Conservation (phyloP, 2,797 vertebrate genomes). For the Leptodactylus fallax region DNA sequence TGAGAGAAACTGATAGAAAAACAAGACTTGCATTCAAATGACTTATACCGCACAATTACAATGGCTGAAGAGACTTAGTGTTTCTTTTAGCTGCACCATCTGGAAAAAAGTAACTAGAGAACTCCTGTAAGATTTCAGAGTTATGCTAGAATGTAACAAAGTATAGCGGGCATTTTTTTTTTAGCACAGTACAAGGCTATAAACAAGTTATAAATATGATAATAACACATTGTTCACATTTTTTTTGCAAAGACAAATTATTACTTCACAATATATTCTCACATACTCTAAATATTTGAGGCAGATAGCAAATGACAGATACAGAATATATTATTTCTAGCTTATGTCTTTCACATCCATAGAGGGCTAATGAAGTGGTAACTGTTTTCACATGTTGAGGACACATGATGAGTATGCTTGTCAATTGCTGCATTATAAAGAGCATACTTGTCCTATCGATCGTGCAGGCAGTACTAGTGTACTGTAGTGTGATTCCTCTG, state of each 20-base stretch:
- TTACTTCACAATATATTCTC: background rate
- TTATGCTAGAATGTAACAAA: slow-evolving; percentile 32
- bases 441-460: background rate
- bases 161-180: background rate
- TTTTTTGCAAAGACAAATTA: too few species aligned
- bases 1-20: slow-evolving; percentile 61
- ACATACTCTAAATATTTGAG: background rate
- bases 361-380: background rate
- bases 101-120: slow-evolving; percentile 27
- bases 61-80: slow-evolving; percentile 65
- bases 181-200: background rate
- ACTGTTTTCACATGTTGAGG: background rate
- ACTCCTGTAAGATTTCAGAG: slow-evolving; percentile 50
- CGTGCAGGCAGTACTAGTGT: too few species aligned
- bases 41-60: slow-evolving; percentile 46
- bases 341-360: background rate
- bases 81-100: slow-evolving; percentile 60
- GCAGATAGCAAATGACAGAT: background rate
- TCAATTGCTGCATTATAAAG: background rate
- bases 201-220: background rate
- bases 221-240: background rate
- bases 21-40: slow-evolving; percentile 43
- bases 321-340: background rate
- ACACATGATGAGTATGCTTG: background rate
- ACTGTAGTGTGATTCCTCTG: background rate